Percentiles rank a stretch among this genome's conserved stretches.
Conservation (phyloP, 2,888 invertebrate genomes). For the Pycnomerus fuliginosus region DNA sequence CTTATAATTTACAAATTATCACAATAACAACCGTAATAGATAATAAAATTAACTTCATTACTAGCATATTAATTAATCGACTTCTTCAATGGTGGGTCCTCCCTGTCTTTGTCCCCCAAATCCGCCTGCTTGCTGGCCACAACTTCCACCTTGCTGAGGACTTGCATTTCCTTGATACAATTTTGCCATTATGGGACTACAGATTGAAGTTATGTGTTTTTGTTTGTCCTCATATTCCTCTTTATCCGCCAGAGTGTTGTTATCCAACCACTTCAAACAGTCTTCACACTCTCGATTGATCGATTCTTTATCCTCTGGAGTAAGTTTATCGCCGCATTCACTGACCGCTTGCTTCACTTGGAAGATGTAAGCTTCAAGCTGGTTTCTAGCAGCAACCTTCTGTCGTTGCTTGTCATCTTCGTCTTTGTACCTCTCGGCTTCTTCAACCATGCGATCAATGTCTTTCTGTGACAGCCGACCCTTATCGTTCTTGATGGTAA, state of each 20-base stretch:
- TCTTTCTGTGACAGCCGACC: constrained; percentile 78
- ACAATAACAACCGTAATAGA: too few relatives aligned
- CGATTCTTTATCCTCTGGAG: constrained; percentile 62
- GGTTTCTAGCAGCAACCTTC: constrained; percentile 66
- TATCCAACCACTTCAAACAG: constrained; percentile 65
- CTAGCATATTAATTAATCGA: constrained; percentile 27
- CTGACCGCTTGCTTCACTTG: constrained; percentile 65
- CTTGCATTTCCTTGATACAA: constrained; percentile 46
- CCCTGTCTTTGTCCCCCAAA: too few relatives aligned
- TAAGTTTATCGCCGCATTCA: constrained; percentile 62
- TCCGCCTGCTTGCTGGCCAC: constrained; percentile 35
- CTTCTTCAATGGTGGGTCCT: constrained; percentile 38
- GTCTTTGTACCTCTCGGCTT: constrained; percentile 71
- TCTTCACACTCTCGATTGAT: constrained; percentile 58
- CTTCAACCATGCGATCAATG: constrained; percentile 76
- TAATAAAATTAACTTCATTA: too few relatives aligned
- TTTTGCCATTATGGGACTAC: constrained; percentile 62
- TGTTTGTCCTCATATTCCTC: too few relatives aligned
- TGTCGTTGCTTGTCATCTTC: constrained; percentile 70
- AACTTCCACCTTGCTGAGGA: constrained; percentile 31
- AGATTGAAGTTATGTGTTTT: constrained; percentile 52
- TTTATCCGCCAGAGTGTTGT: constrained; percentile 64
- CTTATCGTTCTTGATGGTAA: too few relatives aligned
- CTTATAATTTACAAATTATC: too few relatives aligned
- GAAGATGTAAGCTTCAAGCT: constrained; percentile 68